A percentile compares a stretch with the other conserved stretches of the same genome.
Evolutionary conservation across 2,797 vertebrate species (phyloP).

Genomic region (Brachymystax lenok): DNA sequence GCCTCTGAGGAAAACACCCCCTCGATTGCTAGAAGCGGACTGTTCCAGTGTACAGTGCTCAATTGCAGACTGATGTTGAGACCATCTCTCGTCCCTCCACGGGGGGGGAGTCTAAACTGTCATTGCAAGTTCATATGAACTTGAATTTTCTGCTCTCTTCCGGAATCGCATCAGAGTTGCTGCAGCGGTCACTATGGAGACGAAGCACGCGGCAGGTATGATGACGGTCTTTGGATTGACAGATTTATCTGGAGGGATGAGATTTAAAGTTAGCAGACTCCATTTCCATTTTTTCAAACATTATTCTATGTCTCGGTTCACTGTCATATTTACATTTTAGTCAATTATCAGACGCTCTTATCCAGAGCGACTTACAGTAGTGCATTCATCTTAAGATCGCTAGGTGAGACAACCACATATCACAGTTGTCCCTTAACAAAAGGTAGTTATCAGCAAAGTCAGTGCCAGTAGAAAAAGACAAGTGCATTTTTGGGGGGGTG

Average conservation of each 20-base stretch:
- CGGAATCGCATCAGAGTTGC: slow-evolving; percentile 11
- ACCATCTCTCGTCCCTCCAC: neutral
- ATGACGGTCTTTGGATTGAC: neutral
- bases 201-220: slow-evolving; percentile 10
- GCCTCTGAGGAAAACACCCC: too few relatives aligned
- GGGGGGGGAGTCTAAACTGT: neutral
- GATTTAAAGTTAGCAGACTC: neutral
- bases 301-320: neutral
- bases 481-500: too few relatives aligned
- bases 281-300: neutral
- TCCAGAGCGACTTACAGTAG: too few relatives aligned
- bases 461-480: too few relatives aligned
- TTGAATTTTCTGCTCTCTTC: neutral
- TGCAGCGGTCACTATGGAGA: slow-evolving; percentile 22
- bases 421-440: too few relatives aligned
- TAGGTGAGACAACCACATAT: too few relatives aligned
- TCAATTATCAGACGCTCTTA: too few relatives aligned
- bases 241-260: neutral
- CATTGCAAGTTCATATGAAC: neutral
- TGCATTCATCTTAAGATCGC: too few relatives aligned
- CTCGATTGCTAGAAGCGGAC: neutral
- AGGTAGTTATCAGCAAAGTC: too few relatives aligned
- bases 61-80: neutral
- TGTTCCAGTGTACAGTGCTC: neutral
- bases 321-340: neutral